Base-by-base conservation (phyloP, 2,113 vertebrate genomes). In the Coptodon bakossiorum region DNA sequence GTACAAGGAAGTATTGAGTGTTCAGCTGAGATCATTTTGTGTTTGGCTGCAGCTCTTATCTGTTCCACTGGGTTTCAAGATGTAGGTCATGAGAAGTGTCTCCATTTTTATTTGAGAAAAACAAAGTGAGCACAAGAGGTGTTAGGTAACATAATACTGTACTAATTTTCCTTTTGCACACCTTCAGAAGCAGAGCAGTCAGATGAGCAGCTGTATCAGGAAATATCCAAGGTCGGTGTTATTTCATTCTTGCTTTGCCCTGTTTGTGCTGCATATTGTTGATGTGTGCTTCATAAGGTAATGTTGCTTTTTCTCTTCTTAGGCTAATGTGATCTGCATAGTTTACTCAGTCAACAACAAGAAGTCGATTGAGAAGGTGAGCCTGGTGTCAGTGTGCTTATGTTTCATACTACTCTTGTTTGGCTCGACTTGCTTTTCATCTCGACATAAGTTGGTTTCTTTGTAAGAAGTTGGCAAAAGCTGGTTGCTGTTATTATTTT, bases 311-410 rank as follows among this genome's bases (percentile, higher is more conserved):
- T 94, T 95, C n/a, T 96, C 92, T 82, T 93, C 89, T n/a, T 89
- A 99, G 99, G 99, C 99, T 53, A 99, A 99, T 92, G 99, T 99
- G 81, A 99, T 99, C 94, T 99, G 99, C 95, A 99, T 99, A 95
- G 98, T 99, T 31, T 99, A 99, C 91, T 98, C 99, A 6, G 98
- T 99, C 92, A 99, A 99, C 96, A 99, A 98, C 95, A 99, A 98
- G 96, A 99, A 98, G 95, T 99, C 99, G 48, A 99, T 99, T 87
- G 98, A 99, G 94, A 99, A 98, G 98, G 99, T 99, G 96, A 90
- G 95, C 40, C 9, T n/a, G 12, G 8, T 86, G 31, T 61, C 6
- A 16, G 4, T 1, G 3, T 19, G 66, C 38, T 43, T 24, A 5
- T 2, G 24, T 48, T 81, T 81, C 24, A 76, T 82, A 31, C 19